These are phyloP conservation scores for Enhydra lutris DNA, from an alignment of 2,113 vertebrate genomes.

Conservation along the genomic window DNA sequence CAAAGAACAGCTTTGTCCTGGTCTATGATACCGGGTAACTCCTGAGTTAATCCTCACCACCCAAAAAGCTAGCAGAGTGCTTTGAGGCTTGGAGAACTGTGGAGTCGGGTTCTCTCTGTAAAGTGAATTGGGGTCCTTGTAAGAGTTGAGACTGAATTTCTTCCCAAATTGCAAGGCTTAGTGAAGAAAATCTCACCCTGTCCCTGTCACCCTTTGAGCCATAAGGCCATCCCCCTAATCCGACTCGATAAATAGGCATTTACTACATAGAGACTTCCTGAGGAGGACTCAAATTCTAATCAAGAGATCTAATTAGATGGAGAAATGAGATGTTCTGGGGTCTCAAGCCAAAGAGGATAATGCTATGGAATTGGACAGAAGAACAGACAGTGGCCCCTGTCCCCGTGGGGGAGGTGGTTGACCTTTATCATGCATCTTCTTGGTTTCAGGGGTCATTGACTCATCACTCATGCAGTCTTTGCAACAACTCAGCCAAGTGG, in stretches of 20 bases:
- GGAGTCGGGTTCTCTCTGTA: not conserved
- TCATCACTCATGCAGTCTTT: not conserved
- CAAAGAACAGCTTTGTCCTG: not conserved
- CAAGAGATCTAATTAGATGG: not conserved
- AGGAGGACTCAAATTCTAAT: not conserved
- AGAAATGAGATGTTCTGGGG: not conserved
- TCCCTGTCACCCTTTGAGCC: not conserved
- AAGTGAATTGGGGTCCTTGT: not conserved
- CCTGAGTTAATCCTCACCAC: not conserved
- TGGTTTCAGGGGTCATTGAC: not conserved
- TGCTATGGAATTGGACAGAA: not conserved
- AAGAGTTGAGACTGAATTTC: not conserved
- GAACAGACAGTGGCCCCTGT: accelerated
- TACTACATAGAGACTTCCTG: not conserved
- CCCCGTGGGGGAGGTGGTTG: accelerated
- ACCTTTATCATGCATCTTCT: no score
- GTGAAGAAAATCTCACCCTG: not conserved
- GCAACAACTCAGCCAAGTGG: not conserved
- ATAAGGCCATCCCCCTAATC: not conserved
- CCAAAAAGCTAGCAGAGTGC: not conserved
- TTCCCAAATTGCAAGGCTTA: not conserved
- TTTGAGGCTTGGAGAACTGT: accelerated
- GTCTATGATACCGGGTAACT: not conserved
- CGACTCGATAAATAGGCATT: not conserved
- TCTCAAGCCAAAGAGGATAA: not conserved